These are phyloP conservation scores for Disparrhopalites patrizii DNA, from an alignment of 2,888 invertebrate species.

Conservation along the genomic window DNA sequence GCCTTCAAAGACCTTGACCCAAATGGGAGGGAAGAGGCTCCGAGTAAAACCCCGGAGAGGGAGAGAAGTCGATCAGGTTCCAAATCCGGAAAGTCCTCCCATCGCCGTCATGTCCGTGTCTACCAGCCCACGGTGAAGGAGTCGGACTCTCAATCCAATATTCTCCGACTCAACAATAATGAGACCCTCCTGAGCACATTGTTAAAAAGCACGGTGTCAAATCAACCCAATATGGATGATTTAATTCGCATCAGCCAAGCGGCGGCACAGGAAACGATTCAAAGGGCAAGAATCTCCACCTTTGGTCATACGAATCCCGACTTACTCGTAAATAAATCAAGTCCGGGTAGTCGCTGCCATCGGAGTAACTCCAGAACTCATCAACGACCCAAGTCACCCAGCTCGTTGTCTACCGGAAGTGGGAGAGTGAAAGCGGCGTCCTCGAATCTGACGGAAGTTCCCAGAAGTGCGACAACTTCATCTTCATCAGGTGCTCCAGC, in stretches of 20 bases:
- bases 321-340: too few species aligned
- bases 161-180: background rate
- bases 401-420: too few species aligned
- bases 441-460: too few species aligned
- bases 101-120: background rate
- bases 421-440: too few species aligned
- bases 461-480: background rate
- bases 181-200: slow-evolving; percentile 17
- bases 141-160: background rate
- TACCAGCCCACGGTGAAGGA: background rate
- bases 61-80: background rate
- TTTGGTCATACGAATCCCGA: background rate
- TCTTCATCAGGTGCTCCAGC: too few species aligned
- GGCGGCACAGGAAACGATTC: background rate
- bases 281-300: background rate
- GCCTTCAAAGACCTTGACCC: too few species aligned
- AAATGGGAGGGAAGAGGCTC: too few species aligned
- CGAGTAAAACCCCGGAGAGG: background rate
- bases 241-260: slow-evolving; percentile 23
- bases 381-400: too few species aligned
- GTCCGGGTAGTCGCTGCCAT: too few species aligned
- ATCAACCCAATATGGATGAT: slow-evolving; percentile 23
- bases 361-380: too few species aligned
- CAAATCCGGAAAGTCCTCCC: background rate
- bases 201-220: slow-evolving; percentile 8